These are phyloP conservation scores for Cantharis nigra DNA, from an alignment of 2,888 invertebrate species.

Conservation along the genomic window DNA sequence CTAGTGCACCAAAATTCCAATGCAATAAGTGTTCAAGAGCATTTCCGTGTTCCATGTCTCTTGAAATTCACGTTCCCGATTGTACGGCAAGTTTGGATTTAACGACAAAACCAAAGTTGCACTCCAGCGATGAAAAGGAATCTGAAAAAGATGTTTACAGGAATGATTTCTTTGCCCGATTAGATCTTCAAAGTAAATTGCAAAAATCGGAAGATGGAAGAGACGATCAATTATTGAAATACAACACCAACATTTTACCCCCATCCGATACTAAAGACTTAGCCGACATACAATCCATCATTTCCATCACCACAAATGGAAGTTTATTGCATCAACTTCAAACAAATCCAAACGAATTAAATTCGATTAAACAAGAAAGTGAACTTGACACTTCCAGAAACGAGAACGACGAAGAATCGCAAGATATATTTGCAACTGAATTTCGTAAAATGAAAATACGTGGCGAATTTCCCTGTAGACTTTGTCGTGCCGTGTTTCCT, in stretches of 20 bases:
- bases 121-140: slow-evolving; percentile 43
- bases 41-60: slow-evolving; percentile 71
- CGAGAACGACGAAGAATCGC: slow-evolving; percentile 67
- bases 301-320: slow-evolving; percentile 75
- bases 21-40: slow-evolving; percentile 72
- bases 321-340: slow-evolving; percentile 68
- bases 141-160: slow-evolving; percentile 67
- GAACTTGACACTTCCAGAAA: slow-evolving; percentile 38
- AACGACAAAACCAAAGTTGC: slow-evolving; percentile 38
- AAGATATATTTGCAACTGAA: slow-evolving; percentile 82
- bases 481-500: slow-evolving; percentile 87
- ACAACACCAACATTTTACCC: slow-evolving; percentile 27
- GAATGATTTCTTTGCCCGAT: slow-evolving; percentile 80
- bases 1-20: slow-evolving; percentile 64
- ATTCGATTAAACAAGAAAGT: slow-evolving; percentile 20
- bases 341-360: slow-evolving; percentile 54
- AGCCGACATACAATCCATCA: slow-evolving; percentile 84
- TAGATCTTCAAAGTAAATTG: slow-evolving; percentile 76
- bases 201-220: slow-evolving; percentile 45
- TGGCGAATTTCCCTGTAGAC: slow-evolving; percentile 87
- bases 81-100: slow-evolving; percentile 55
- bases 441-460: slow-evolving; percentile 88
- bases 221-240: slow-evolving; percentile 42
- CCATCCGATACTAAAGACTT: slow-evolving; percentile 71
- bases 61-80: slow-evolving; percentile 69